Evolutionary conservation across 2,113 vertebrate genomes (phyloP).

Genomic region (Enhydra lutris): DNA sequence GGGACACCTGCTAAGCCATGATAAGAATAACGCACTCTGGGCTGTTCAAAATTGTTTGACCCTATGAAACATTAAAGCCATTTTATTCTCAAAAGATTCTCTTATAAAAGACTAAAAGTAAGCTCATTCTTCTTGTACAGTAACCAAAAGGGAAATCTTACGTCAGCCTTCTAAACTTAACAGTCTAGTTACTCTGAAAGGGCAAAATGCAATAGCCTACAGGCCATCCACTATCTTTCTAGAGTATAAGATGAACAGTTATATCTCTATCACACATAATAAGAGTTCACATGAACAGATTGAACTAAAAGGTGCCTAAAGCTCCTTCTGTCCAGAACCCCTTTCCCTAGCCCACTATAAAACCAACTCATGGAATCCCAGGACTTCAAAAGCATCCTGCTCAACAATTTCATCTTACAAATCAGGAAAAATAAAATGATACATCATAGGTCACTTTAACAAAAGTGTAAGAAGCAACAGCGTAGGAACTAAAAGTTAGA

Average conservation of each 20-base stretch:
- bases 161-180: constrained; percentile 34
- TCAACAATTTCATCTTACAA: neutral
- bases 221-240: neutral
- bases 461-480: neutral
- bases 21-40: constrained; percentile 66
- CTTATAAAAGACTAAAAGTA: constrained; percentile 50
- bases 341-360: neutral
- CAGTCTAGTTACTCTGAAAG: neutral
- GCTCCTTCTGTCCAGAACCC: neutral
- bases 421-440: neutral
- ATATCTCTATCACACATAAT: neutral
- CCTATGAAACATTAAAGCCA: constrained; percentile 67
- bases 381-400: neutral
- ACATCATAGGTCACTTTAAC: neutral
- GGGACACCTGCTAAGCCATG: constrained; percentile 52
- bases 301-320: neutral
- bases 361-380: neutral
- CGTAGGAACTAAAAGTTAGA: neutral
- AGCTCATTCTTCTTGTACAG: constrained; percentile 43
- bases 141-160: constrained; percentile 35
- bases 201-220: neutral
- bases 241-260: neutral
- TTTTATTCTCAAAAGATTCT: constrained; percentile 54
- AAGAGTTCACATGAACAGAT: neutral
- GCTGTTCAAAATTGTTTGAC: constrained; percentile 58